Base-by-base conservation (phyloP, 1,140 invertebrate species). In the Calephelis nemesis region DNA sequence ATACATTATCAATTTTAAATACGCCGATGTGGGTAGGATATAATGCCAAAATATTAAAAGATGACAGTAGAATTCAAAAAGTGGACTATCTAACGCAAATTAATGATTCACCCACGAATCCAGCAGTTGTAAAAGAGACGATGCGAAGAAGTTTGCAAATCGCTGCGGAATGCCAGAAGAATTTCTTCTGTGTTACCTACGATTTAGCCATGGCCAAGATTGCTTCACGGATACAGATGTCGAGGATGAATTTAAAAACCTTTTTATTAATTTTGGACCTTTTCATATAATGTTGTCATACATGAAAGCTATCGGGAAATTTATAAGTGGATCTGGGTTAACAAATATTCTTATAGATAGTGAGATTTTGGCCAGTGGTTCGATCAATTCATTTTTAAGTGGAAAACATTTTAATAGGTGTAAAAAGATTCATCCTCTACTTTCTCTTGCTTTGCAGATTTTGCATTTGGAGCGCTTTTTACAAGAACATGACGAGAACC, bases 331-430 rank as follows among this genome's bases (percentile, higher is more conserved):
- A 68, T 68, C 66, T 62, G 66, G 66, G 40, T 68, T 68, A 68
- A 49, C 58, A 62, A 68, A 68, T 68, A 62, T 68, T 62, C 58
- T 65, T 52, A 68, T 68, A 68, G 66, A 68, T 68, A 68, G 66
- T 15, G 66, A 62, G 48, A 68, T 62, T 68, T 68, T 68, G 15
- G 66, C 66, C 40, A 62, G 45, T 68, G 66, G 66, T 68, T 68
- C 66, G 62, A 62, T 62, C 15, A 68, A 30, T 62, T 62, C 52
- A 2, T 68, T 62, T 62, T 58, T 42, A 42, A 42, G 42, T 42
- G 62, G 62, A 63, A 63, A 63, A 63, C 62, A 63, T 40, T 63
- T 63, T 42, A 63, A 63, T 63, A 15, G 62, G 42, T 63, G 62
- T 42, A 63, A n/a, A 63, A 63, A 63, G 42, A 63, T 63, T 63